Percentiles rank a stretch among this genome's conserved stretches.
Conservation (phyloP, 2,113 vertebrate genomes). For the Microtus montanus region DNA sequence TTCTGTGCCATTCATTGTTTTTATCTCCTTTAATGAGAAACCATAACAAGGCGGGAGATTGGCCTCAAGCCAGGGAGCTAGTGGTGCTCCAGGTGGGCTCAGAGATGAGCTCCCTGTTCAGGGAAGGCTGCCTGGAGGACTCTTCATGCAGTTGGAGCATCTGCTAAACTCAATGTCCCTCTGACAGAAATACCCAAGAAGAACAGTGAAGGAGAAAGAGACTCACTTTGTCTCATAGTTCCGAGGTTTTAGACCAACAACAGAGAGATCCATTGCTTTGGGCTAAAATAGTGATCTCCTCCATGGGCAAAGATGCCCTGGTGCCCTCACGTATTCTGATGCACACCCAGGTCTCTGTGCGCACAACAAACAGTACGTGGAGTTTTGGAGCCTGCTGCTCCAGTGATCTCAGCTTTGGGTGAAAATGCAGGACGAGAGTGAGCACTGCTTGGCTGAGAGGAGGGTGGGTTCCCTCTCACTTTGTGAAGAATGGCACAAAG, state of each 20-base stretch:
- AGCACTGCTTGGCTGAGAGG: background rate
- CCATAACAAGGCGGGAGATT: background rate
- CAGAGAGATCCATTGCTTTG: background rate
- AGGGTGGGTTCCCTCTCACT: background rate
- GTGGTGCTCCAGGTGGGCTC: background rate
- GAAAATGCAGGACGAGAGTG: background rate
- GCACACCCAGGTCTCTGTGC: conserved; percentile 43
- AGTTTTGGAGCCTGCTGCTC: background rate
- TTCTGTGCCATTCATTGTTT: background rate
- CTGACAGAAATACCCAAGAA: background rate
- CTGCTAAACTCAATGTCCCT: background rate
- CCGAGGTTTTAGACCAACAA: background rate
- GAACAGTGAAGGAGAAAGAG: background rate
- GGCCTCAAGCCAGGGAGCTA: background rate
- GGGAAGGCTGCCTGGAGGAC: background rate
- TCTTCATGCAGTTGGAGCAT: background rate
- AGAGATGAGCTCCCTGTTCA: background rate
- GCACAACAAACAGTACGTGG: background rate
- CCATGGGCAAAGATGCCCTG: conserved; percentile 31
- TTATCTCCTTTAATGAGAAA: background rate
- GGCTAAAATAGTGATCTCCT: background rate
- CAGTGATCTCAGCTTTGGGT: background rate
- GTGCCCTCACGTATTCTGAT: conserved; percentile 64
- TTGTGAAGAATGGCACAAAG: background rate
- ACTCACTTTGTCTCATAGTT: background rate